Percentiles rank a stretch among this genome's conserved stretches.
Conservation (phyloP, 2,797 vertebrate genomes). For the Gymnocypris eckloni region DNA sequence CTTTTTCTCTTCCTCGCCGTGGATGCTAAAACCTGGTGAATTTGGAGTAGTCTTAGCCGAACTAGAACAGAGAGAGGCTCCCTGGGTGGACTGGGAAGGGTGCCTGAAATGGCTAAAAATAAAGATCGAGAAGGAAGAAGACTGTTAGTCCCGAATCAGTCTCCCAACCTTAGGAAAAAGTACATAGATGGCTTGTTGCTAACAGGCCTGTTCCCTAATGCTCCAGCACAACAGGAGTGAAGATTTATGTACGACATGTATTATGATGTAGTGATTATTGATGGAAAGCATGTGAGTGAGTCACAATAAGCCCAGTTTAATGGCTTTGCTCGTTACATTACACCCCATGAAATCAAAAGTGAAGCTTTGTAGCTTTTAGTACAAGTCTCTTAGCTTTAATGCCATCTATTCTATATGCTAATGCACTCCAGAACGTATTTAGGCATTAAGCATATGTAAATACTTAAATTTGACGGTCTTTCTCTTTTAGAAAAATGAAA, state of each 20-base stretch:
- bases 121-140: slow-evolving; percentile 34
- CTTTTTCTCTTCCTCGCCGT: slow-evolving; percentile 13
- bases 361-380: slow-evolving; percentile 3
- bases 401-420: background rate
- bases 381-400: background rate
- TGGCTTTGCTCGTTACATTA: slow-evolving; percentile 10
- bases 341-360: slow-evolving; percentile 14
- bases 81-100: slow-evolving; percentile 56
- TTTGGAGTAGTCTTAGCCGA: slow-evolving; percentile 33
- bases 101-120: slow-evolving; percentile 57
- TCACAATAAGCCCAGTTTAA: background rate
- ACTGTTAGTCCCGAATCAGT: slow-evolving; percentile 25
- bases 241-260: slow-evolving; percentile 28
- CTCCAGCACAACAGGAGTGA: slow-evolving; percentile 11
- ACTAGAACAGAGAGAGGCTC: slow-evolving; percentile 53
- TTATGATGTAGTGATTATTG: slow-evolving; percentile 29
- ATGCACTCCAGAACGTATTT: background rate
- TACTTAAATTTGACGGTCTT: background rate
- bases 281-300: slow-evolving; percentile 30
- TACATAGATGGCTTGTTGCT: slow-evolving; percentile 43
- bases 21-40: slow-evolving; percentile 35
- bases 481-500: background rate
- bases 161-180: slow-evolving; percentile 35
- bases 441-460: background rate
- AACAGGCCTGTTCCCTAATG: slow-evolving; percentile 33